A percentile compares a stretch with the other conserved stretches of the same genome.
These are phyloP conservation scores for Calonectris borealis DNA, from an alignment of 2,113 vertebrate genomes.

Conservation along the genomic window DNA sequence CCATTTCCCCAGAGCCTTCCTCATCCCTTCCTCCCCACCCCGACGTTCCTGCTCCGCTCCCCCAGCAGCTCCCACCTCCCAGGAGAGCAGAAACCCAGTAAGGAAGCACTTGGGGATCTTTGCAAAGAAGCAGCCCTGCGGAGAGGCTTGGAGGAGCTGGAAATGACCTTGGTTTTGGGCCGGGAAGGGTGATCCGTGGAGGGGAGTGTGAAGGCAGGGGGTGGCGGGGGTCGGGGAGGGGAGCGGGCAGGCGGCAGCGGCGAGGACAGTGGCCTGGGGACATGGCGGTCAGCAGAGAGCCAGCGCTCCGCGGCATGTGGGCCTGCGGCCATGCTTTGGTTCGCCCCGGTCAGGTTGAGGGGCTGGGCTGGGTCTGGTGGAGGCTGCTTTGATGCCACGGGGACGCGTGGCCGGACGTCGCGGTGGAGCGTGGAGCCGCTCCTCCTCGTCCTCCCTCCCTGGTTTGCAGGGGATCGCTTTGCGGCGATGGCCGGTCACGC, in stretches of 20 bases:
- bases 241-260: background rate
- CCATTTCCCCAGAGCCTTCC: background rate
- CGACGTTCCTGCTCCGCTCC: background rate
- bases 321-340: background rate
- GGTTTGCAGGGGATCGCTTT: too few relatives aligned
- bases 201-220: too few relatives aligned
- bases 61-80: background rate
- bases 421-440: background rate
- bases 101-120: background rate
- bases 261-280: background rate
- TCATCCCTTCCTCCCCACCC: too few relatives aligned
- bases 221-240: too few relatives aligned
- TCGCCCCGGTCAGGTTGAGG: rapidly evolving
- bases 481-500: background rate
- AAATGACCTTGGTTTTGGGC: too few relatives aligned
- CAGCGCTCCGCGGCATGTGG: rapidly evolving
- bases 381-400: background rate
- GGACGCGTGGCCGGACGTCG: rapidly evolving
- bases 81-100: background rate
- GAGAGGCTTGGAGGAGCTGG: background rate
- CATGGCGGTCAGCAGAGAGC: background rate
- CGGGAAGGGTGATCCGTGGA: background rate
- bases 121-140: background rate
- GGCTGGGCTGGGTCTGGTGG: too few relatives aligned
- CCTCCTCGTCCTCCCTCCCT: too few relatives aligned